A percentile compares a stretch with the other conserved stretches of the same genome.
These are phyloP conservation scores for Minunthozetes semirufus DNA, from an alignment of 2,888 invertebrate genomes.

Conservation along the genomic window DNA sequence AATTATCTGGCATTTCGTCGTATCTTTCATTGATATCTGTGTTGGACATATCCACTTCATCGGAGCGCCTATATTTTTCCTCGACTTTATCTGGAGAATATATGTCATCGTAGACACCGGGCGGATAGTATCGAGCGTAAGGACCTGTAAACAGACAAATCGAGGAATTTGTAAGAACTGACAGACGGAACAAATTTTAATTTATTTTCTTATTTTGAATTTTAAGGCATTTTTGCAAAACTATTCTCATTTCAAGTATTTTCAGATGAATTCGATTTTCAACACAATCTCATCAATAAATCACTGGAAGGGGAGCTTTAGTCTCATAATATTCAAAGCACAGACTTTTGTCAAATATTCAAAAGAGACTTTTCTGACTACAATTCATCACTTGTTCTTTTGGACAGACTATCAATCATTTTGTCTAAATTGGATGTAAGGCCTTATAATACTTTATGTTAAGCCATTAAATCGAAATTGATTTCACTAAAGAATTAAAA, in stretches of 20 bases:
- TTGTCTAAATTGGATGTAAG: background rate
- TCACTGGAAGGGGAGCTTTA: too few species aligned
- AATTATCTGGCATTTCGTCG: background rate
- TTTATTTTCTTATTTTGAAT: too few species aligned
- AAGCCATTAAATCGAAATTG: background rate
- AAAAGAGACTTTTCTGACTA: background rate
- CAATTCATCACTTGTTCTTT: background rate
- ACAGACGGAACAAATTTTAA: too few species aligned
- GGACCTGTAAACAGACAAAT: background rate
- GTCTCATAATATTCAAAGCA: too few species aligned
- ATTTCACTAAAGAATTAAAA: background rate
- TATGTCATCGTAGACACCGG: conserved; percentile 18
- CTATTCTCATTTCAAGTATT: too few species aligned
- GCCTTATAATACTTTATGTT: too few species aligned
- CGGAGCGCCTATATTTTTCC: background rate
- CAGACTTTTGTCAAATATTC: background rate
- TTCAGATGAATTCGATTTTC: too few species aligned
- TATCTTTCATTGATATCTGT: background rate
- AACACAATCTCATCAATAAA: too few species aligned
- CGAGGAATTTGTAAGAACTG: background rate
- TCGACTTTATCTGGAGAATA: background rate
- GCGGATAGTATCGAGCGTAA: conserved; percentile 16
- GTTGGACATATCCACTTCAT: background rate
- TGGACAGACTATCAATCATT: background rate
- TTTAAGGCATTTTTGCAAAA: too few species aligned